Evolutionary conservation across 2,888 invertebrate genomes (phyloP).

Genomic region (Nesidiocoris tenuis): DNA sequence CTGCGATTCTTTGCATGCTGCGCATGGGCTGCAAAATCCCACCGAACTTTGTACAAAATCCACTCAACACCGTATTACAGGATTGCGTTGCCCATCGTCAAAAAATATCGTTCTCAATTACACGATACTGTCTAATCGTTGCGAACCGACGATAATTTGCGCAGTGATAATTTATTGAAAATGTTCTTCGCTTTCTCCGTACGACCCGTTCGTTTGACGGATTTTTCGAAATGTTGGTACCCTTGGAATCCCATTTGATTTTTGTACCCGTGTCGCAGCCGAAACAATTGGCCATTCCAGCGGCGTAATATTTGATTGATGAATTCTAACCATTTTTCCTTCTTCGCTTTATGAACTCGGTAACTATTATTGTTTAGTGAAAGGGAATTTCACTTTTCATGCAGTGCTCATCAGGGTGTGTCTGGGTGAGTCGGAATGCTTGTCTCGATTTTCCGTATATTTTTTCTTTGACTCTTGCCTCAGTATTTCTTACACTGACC

Average conservation of each 20-base stretch:
- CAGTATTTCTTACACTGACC: conserved; percentile 39
- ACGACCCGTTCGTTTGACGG: too few relatives aligned
- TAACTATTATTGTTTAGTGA: conserved; percentile 42
- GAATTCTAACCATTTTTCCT: neutral
- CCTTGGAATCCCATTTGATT: neutral
- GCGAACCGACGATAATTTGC: neutral
- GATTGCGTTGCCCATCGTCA: conserved; percentile 37
- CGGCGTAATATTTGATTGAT: neutral
- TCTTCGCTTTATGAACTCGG: conserved; percentile 22
- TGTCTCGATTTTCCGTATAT: conserved; percentile 33
- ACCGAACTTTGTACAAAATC: conserved; percentile 31
- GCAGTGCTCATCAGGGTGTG: conserved; percentile 43
- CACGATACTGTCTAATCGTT: neutral
- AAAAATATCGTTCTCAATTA: conserved; percentile 13
- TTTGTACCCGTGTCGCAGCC: neutral
- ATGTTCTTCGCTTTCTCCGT: conserved; percentile 4
- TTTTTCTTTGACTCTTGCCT: conserved; percentile 26
- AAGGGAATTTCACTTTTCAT: conserved; percentile 43
- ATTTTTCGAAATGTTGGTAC: neutral
- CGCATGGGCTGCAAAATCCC: conserved; percentile 27
- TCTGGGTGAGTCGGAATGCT: conserved; percentile 42
- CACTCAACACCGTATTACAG: conserved; percentile 29
- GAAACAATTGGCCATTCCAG: neutral
- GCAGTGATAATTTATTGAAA: conserved; percentile 28
- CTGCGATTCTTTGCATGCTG: too few relatives aligned